Evolutionary conservation across 2,888 invertebrate species (phyloP).

Genomic region (Sabellastarte sp.): DNA sequence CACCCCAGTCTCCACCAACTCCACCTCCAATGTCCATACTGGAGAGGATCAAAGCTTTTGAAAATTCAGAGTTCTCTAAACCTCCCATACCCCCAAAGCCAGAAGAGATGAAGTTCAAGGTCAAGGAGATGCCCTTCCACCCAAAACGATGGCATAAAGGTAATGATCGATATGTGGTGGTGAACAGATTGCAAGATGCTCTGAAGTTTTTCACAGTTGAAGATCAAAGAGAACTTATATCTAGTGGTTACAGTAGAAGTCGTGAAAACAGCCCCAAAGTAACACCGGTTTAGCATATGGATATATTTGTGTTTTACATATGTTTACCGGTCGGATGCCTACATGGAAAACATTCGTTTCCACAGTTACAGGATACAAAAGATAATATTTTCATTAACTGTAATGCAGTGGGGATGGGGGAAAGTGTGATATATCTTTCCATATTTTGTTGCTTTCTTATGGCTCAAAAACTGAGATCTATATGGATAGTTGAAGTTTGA

Average conservation of each 20-base stretch:
- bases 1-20: too few relatives aligned
- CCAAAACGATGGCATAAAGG: background rate
- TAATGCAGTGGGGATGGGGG: too few relatives aligned
- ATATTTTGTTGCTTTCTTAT: too few relatives aligned
- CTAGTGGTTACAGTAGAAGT: background rate
- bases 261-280: background rate
- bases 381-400: too few relatives aligned
- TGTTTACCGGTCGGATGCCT: too few relatives aligned
- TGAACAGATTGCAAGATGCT: background rate
- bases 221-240: background rate
- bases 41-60: background rate
- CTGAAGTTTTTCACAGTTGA: conserved; percentile 1
- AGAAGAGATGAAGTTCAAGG: background rate
- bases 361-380: too few relatives aligned
- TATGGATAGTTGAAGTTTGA: too few relatives aligned
- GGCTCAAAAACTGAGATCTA: too few relatives aligned
- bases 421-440: too few relatives aligned
- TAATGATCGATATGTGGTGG: conserved; percentile 1
- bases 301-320: too few relatives aligned
- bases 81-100: background rate
- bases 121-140: background rate
- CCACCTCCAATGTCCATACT: background rate
- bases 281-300: too few relatives aligned
- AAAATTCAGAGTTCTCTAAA: background rate
- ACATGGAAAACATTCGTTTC: too few relatives aligned